Evolutionary conservation across 2,797 vertebrate species (phyloP).

Genomic region (Fratercula arctica): DNA sequence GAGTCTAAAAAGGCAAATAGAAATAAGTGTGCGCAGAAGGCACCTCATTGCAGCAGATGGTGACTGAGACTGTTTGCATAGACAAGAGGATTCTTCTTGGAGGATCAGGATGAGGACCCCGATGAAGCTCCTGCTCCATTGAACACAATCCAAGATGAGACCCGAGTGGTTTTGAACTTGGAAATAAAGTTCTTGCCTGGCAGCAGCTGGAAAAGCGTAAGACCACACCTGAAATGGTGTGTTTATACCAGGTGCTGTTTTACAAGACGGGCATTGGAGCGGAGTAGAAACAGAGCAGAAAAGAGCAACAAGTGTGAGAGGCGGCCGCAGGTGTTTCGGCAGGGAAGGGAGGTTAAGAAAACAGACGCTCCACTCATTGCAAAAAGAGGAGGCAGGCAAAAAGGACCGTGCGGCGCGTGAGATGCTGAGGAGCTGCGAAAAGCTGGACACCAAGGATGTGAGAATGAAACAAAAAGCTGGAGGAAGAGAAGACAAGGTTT

Average conservation of each 20-base stretch:
- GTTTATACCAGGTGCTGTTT: constrained; percentile 53
- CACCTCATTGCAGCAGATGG: neutral
- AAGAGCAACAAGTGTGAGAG: constrained; percentile 34
- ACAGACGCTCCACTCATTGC: neutral
- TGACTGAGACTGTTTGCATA: neutral
- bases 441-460: neutral
- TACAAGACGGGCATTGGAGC: neutral
- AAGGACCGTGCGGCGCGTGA: neutral
- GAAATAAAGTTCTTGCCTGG: neutral
- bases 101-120: neutral
- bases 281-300: constrained; percentile 11
- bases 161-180: neutral
- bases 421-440: neutral
- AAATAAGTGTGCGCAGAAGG: neutral
- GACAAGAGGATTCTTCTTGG: neutral
- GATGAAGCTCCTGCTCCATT: fast-evolving
- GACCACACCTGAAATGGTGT: constrained; percentile 53
- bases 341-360: constrained; percentile 23
- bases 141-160: neutral
- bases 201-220: neutral
- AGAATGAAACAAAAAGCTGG: constrained; percentile 19
- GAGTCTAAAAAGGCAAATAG: neutral
- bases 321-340: constrained; percentile 11
- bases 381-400: constrained; percentile 19
- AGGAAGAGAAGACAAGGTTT: constrained; percentile 24